These are phyloP conservation scores for Acrossocheilus wenchowensis DNA, from an alignment of 2,797 vertebrate genomes.

Conservation along the genomic window DNA sequence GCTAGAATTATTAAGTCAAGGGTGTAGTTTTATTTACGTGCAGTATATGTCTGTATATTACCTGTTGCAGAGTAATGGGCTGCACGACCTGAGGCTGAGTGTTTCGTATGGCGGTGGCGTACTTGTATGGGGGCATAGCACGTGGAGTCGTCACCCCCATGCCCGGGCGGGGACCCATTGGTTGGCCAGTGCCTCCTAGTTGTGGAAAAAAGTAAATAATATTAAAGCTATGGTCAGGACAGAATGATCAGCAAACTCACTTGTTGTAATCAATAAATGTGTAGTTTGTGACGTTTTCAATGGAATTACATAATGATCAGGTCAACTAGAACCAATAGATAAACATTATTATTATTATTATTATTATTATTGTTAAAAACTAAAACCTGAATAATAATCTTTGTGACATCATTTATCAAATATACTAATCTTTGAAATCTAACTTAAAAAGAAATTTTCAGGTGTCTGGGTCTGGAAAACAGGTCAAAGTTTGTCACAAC, in stretches of 20 bases:
- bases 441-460: not conserved
- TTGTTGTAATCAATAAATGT: not conserved
- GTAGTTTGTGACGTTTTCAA: not conserved
- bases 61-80: constrained; percentile 89
- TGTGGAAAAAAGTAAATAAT: not conserved
- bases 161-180: constrained; percentile 85
- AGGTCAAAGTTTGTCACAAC: not conserved
- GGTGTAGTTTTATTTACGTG: not conserved
- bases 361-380: not conserved
- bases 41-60: constrained; percentile 63
- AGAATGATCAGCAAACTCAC: not conserved
- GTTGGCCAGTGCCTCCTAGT: constrained; percentile 77
- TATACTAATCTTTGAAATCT: not conserved
- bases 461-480: not conserved
- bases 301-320: not conserved
- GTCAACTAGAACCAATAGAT: not conserved
- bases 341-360: not conserved
- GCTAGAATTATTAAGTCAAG: not conserved
- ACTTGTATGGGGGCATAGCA: constrained; percentile 93
- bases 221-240: not conserved
- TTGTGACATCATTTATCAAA: not conserved
- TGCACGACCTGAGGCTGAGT: constrained; percentile 89
- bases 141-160: constrained; percentile 87
- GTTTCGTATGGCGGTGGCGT: constrained; percentile 89
- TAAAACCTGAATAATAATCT: not conserved